Conservation (phyloP, 92 coral and sea anemone species). For the Porites evermanni region DNA sequence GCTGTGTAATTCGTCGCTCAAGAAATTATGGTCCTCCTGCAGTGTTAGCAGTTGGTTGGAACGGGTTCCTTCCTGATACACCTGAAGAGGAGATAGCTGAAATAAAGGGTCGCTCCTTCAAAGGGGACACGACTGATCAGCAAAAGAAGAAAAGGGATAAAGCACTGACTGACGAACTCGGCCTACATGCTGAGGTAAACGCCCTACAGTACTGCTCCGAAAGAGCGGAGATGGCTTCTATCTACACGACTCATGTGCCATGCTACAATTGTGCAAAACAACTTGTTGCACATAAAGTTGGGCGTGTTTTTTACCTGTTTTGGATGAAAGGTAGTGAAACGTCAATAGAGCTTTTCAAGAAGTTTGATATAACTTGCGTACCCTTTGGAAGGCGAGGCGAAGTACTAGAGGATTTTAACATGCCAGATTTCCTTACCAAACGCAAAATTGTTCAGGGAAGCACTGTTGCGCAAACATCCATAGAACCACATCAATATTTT, state of each 20-base stretch:
- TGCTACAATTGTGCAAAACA: neutral
- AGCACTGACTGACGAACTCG: neutral
- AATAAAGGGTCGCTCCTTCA: too few relatives aligned
- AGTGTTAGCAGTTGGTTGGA: neutral
- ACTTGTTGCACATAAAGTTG: neutral
- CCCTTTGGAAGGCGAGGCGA: too few relatives aligned
- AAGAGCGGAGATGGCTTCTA: neutral
- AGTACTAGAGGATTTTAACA: too few relatives aligned
- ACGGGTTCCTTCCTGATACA: neutral
- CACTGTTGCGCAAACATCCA: too few relatives aligned
- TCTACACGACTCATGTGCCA: neutral
- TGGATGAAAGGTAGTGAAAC: neutral
- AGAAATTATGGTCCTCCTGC: neutral
- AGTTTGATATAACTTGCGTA: too few relatives aligned
- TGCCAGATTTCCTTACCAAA: too few relatives aligned
- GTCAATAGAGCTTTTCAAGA: too few relatives aligned
- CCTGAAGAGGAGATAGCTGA: too few relatives aligned
- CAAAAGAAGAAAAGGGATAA: too few relatives aligned
- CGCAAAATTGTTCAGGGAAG: too few relatives aligned
- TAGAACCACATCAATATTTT: too few relatives aligned
- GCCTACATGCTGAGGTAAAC: neutral
- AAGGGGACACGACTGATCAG: too few relatives aligned
- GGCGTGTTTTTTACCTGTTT: neutral
- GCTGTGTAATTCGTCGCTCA: constrained; percentile 9
- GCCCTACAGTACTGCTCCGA: neutral